These are phyloP conservation scores for Cynopterus brachyotis DNA, from an alignment of 2,113 vertebrate genomes.

Conservation along the genomic window DNA sequence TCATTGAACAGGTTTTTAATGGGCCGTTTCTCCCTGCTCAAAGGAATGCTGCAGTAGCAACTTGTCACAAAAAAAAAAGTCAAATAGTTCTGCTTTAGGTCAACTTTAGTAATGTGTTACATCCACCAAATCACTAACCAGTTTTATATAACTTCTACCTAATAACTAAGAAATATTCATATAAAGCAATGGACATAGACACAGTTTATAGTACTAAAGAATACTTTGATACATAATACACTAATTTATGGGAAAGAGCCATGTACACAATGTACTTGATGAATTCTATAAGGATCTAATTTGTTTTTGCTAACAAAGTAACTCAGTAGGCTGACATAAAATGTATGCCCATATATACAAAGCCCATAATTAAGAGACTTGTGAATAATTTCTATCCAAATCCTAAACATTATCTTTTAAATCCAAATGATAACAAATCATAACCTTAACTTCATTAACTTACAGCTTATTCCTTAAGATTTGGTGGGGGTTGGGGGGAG, in stretches of 20 bases:
- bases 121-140: not conserved
- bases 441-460: not conserved
- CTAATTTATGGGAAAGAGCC: not conserved
- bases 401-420: not conserved
- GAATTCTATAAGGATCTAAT: slow-evolving; percentile 30
- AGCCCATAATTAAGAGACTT: not conserved
- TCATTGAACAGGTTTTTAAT: not conserved
- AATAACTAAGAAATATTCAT: not conserved
- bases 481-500: no score
- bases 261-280: not conserved
- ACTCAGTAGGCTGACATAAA: not conserved
- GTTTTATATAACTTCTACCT: not conserved
- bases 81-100: not conserved
- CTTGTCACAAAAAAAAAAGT: not conserved
- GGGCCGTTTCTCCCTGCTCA: not conserved
- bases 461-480: not conserved
- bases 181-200: not conserved
- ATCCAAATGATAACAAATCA: not conserved
- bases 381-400: not conserved
- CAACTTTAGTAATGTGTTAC: not conserved
- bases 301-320: slow-evolving; percentile 11
- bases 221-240: not conserved
- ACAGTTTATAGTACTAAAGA: not conserved
- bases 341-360: not conserved
- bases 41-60: not conserved